These are phyloP conservation scores for Cottoperca gobio DNA, from an alignment of 2,797 vertebrate genomes.

Conservation along the genomic window DNA sequence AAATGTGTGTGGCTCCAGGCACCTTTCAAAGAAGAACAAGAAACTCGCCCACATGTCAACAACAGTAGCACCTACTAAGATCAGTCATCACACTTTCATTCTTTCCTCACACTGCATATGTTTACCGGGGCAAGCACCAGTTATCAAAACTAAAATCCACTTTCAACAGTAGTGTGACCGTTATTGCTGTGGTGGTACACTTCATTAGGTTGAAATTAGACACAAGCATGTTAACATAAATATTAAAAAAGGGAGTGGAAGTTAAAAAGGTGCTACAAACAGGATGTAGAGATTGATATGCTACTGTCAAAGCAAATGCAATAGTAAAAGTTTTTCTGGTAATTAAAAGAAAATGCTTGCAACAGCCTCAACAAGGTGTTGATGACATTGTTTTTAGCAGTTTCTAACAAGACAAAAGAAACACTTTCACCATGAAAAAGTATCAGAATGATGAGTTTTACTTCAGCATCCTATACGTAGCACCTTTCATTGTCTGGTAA, in stretches of 20 bases:
- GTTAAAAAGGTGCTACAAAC: slow-evolving; percentile 59
- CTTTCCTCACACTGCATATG: slow-evolving; percentile 13
- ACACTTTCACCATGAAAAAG: slow-evolving; percentile 1
- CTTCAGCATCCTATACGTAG: slow-evolving; percentile 49
- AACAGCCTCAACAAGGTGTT: background rate
- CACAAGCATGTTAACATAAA: slow-evolving; percentile 47
- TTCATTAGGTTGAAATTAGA: slow-evolving; percentile 16
- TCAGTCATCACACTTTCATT: background rate
- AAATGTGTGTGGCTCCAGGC: slow-evolving; percentile 32
- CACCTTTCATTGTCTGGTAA: slow-evolving; percentile 54
- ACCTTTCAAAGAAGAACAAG: slow-evolving; percentile 25
- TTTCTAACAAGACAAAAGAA: slow-evolving; percentile 8
- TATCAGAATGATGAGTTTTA: slow-evolving; percentile 18
- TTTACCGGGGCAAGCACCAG: slow-evolving; percentile 31
- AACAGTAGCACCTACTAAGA: slow-evolving; percentile 12
- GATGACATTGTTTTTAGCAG: background rate
- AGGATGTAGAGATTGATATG: slow-evolving; percentile 30
- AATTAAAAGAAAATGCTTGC: background rate
- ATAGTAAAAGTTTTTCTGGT: background rate
- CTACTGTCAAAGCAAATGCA: slow-evolving; percentile 13
- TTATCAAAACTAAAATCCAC: slow-evolving; percentile 35
- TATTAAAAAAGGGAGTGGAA: slow-evolving; percentile 17
- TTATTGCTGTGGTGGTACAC: slow-evolving; percentile 66
- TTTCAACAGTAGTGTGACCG: slow-evolving; percentile 33
- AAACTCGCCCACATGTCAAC: slow-evolving; percentile 4